A percentile compares a stretch with the other conserved stretches of the same genome.
phyloP scores from a whole-genome alignment of 2,113 vertebrate species.

The Cyrtonyx montezumae region DNA sequence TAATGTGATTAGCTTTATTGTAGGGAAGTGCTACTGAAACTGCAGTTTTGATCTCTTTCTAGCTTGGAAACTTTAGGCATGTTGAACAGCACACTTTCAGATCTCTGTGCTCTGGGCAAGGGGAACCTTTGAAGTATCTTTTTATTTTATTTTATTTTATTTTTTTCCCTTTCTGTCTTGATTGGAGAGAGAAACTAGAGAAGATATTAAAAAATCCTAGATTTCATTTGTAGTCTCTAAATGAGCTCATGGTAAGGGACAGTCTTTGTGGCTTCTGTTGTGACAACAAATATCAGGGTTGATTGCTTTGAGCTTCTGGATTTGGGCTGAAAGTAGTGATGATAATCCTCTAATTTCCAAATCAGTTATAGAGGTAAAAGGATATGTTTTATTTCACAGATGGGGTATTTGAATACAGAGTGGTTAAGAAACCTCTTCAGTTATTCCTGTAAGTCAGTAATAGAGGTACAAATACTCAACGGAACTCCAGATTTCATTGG shows the following conservation, averaged over 20 bases:
- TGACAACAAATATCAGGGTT: not conserved
- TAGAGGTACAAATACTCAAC: not conserved
- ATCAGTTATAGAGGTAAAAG: not conserved
- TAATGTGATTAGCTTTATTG: constrained; percentile 42
- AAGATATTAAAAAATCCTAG: not conserved
- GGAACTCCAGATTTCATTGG: not conserved
- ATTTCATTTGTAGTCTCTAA: not conserved
- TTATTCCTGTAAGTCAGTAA: not conserved
- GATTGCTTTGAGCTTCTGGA: not conserved
- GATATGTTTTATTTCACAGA: not conserved
- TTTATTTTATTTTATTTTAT: too few relatives aligned
- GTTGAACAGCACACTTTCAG: not conserved
- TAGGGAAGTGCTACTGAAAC: not conserved
- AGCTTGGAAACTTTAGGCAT: not conserved
- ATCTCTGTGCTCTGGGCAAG: constrained; percentile 27
- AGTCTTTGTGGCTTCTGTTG: accelerated
- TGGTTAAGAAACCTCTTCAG: not conserved
- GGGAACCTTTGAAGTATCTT: not conserved
- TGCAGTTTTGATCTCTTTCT: constrained; percentile 47
- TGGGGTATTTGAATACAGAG: not conserved
- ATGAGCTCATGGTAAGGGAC: not conserved
- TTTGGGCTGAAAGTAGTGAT: not conserved
- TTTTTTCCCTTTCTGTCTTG: not conserved
- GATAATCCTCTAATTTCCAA: not conserved
- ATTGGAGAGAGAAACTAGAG: not conserved